These are phyloP conservation scores for Sterna hirundo DNA, from an alignment of 2,113 vertebrate species.

Conservation along the genomic window DNA sequence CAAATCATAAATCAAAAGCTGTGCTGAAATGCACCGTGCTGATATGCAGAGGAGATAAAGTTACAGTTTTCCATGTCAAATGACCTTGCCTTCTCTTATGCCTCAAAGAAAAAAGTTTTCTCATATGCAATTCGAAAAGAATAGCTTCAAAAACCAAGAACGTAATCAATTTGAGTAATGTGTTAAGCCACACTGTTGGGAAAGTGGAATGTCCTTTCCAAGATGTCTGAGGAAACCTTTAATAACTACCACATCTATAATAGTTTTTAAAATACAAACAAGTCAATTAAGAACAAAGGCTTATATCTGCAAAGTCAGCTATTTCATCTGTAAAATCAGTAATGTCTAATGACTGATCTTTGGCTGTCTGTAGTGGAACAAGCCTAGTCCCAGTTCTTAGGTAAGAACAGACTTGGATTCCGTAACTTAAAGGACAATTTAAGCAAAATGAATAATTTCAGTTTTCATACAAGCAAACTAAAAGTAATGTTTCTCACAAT, in stretches of 20 bases:
- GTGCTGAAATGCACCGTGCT: background rate
- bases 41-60: background rate
- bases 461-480: background rate
- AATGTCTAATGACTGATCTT: background rate
- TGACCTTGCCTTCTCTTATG: background rate
- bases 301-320: background rate
- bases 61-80: background rate
- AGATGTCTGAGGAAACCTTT: background rate
- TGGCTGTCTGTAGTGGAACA: background rate
- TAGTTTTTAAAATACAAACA: background rate
- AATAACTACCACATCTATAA: background rate
- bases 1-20: background rate
- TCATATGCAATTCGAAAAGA: accelerated
- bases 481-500: background rate
- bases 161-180: background rate
- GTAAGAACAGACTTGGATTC: background rate
- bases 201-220: background rate
- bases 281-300: background rate
- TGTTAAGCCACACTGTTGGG: background rate
- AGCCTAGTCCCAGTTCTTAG: background rate
- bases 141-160: background rate
- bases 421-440: background rate
- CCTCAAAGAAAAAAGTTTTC: background rate
- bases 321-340: background rate
- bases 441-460: background rate